A percentile compares a stretch with the other conserved stretches of the same genome.
phyloP scores from a whole-genome alignment of 2,113 vertebrate species.

The Pan troglodytes region NHGRI_mPanTro3-v2.1_pri NC_072408.2:70216501-70217000 shows the following conservation, averaged over 20 bases:
- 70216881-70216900: not conserved
- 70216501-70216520: too few relatives aligned
- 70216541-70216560: not conserved
- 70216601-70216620: too few relatives aligned
- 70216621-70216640: not conserved
- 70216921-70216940: not conserved
- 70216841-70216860: not conserved
- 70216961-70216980: not conserved
- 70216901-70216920: not conserved
- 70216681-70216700: not conserved
- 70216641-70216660: not conserved
- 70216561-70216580: rapidly evolving
- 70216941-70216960: not conserved
- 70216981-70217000: not conserved
- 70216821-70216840: not conserved
- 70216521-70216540: too few relatives aligned
- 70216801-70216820: not conserved
- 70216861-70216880: not conserved
- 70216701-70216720: not conserved
- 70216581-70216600: not conserved
- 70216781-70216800: not conserved
- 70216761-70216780: not conserved
- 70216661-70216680: not conserved
- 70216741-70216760: not conserved
- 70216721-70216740: not conserved